Evolutionary conservation across 2,113 vertebrate genomes (phyloP), one percentile per base, ranked within the genome.

Genomic region (Cinclus mexicanus): DNA sequence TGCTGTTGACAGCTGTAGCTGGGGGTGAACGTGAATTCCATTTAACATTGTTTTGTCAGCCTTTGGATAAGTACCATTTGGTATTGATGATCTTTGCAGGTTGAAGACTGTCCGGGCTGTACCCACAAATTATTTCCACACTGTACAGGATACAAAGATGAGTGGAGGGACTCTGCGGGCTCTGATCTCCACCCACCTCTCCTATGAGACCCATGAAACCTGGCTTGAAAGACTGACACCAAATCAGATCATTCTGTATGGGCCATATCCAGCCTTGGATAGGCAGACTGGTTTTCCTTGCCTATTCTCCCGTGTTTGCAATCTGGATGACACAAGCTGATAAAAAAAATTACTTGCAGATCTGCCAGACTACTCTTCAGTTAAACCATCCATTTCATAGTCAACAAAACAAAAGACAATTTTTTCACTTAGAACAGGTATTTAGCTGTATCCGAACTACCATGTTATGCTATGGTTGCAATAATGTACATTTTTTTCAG

Each of bases 21-120:
- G 1, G 0, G n/a, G 10, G 28, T 12, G 12, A 57, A 76, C 1
- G 2, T 37, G 29, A 93, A 49, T 24, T 28, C 10, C 0, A 0
- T 61, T 88, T 44, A 76, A 60, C 25, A 26, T 1, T 24, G 20
- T 8, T 79, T 92, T 80, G 65, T 64, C 31, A 24, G 82, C 28
- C 17, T 0, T 1, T 86, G 31, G 31, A 31, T 29, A 82, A 59
- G 24, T 35, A 39, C 23, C 47, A 68, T 47, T 71, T 85, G 49
- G 22, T 76, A 33, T 1, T 57, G n/a, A 80, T 42, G 79, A 82
- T 29, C 33, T 80, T 20, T 50, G 25, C 37, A 61, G 46, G 18
- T 29, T 85, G 50, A 88, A 91, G 69, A 76, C 50, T 57, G 20
- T 41, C 25, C n/a, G 46, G 64, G 31, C 8, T 63, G 29, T 23